Evolutionary conservation across 2,113 vertebrate species (phyloP).

Genomic region (Myocastor coypus): DNA sequence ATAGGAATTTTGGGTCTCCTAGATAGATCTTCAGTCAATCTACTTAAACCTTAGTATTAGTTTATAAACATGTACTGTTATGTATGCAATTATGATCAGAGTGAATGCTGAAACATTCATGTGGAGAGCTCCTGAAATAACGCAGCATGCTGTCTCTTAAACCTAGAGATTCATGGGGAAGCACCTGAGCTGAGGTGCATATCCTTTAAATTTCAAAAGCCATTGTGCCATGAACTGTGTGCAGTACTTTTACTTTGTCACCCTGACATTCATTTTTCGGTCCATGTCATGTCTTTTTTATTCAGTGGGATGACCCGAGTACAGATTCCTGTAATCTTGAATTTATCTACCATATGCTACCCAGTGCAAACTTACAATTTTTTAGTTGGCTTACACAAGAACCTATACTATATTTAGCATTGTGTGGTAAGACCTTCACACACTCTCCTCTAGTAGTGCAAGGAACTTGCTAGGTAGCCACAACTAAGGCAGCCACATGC

Average conservation of each 20-base stretch:
- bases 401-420: background rate
- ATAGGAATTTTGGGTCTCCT: background rate
- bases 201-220: background rate
- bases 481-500: background rate
- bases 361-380: background rate
- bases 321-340: background rate
- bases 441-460: background rate
- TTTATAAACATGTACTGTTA: background rate
- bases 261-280: background rate
- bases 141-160: background rate
- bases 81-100: background rate
- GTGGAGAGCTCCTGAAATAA: background rate
- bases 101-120: background rate
- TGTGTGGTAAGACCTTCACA: background rate
- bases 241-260: background rate
- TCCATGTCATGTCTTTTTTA: background rate
- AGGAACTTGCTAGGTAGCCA: background rate
- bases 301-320: background rate
- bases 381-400: background rate
- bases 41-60: background rate
- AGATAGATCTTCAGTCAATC: background rate
- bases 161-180: background rate
- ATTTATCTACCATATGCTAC: background rate
- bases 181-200: background rate
- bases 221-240: background rate